Percentiles rank a stretch among this genome's conserved stretches.
These are phyloP conservation scores for Periophthalmus magnuspinnatus DNA, from an alignment of 2,797 vertebrate genomes.

Conservation along the genomic window DNA sequence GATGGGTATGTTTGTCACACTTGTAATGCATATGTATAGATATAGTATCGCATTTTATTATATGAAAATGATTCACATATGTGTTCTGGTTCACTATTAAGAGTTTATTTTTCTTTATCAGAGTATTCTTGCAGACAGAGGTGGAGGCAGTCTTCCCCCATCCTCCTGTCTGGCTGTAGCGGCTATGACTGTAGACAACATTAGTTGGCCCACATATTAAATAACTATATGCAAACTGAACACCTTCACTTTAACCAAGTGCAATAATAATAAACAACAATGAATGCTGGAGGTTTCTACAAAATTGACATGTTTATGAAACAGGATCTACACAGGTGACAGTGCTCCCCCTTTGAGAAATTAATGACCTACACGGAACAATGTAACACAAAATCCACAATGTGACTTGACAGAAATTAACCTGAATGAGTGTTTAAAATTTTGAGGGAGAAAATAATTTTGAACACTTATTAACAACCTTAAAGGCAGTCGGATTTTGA, in stretches of 20 bases:
- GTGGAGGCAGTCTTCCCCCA: conserved; percentile 69
- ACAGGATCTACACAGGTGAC: background rate
- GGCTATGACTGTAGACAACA: conserved; percentile 53
- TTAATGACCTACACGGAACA: background rate
- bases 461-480: background rate
- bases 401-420: background rate
- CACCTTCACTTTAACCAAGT: conserved; percentile 19
- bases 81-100: conserved; percentile 57
- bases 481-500: background rate
- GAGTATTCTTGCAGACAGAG: conserved; percentile 68
- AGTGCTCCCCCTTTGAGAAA: background rate
- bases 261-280: conserved; percentile 6
- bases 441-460: background rate
- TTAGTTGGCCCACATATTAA: conserved; percentile 22
- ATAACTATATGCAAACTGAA: conserved; percentile 14
- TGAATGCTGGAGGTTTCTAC: background rate
- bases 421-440: background rate
- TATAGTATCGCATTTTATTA: conserved; percentile 54
- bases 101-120: conserved; percentile 47
- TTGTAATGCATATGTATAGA: conserved; percentile 73
- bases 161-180: conserved; percentile 56
- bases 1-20: conserved; percentile 36
- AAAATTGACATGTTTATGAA: background rate
- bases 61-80: conserved; percentile 66
- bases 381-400: background rate